Base-by-base conservation (phyloP, 1,140 invertebrate genomes). In the Lepidotrigona ventralis region DNA sequence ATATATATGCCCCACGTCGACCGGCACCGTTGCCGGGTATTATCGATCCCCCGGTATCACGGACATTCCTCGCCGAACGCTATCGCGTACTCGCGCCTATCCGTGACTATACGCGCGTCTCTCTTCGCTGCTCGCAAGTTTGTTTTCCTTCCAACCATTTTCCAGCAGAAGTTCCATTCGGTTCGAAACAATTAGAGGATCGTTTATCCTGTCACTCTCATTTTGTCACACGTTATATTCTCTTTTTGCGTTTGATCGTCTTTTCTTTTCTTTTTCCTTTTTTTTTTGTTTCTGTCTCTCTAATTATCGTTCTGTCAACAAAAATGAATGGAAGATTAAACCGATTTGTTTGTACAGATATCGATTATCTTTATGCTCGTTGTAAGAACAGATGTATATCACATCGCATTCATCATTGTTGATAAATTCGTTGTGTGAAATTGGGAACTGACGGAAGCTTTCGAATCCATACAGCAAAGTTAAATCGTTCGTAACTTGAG, bases 1-100 rank as follows among this genome's bases (percentile, higher is more conserved):
- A 26, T 54, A 54, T 66, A 75, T 74, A 71, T 74, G 29, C 46
- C 21, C n/a, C 79, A 66, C 73, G 73, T 46, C 56, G 58, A 46
- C 56, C 73, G 73, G 21, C 73, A 75, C 81, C 39, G 81, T 77
- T 78, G 75, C 77, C 73, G 84, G 88, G 83, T 90, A 90, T 84
- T 90, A 90, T 90, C 89, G 89, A 90, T 90, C 88, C 83, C 70
- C 33, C 63, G 83, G 82, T 86, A 90, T 90, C 89, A 84, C 87
- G 79, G 73, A 85, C 81, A 88, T 88, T 83, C 89, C 85, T 76
- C 72, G 83, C 21, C 76, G 68, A 83, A 84, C 76, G 58, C 81
- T 87, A 87, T 86, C 85, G 81, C 85, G 51, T 73, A 75, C 77
- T 76, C 85, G 58, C 76, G 39, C 66, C 85, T 66, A 39, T 54